phyloP scores from a whole-genome alignment of 2,113 vertebrate species.

The Peromyscus maniculatus region DNA sequence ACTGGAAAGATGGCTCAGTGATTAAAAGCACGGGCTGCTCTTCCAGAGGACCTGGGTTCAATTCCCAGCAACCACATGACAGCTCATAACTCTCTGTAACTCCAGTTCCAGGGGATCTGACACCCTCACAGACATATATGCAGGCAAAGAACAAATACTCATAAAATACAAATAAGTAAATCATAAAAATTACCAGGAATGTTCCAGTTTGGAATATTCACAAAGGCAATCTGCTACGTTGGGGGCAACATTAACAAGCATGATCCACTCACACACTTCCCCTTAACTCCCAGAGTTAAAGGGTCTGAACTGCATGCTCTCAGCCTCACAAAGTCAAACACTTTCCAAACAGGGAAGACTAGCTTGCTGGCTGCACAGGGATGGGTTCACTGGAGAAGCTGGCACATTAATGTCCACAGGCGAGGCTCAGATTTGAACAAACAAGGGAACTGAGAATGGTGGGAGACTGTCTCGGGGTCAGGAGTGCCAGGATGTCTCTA shows the following conservation, averaged over 20 bases:
- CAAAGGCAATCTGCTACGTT: slow-evolving; percentile 3
- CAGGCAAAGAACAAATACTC: background rate
- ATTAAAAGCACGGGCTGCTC: background rate
- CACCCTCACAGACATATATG: background rate
- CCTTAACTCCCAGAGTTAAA: slow-evolving; percentile 17
- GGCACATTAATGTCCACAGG: background rate
- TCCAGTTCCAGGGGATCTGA: background rate
- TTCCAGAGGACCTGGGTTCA: background rate
- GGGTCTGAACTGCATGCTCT: background rate
- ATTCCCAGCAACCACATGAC: background rate
- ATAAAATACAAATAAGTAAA: background rate
- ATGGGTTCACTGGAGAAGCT: background rate
- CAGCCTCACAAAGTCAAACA: background rate
- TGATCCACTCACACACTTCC: background rate
- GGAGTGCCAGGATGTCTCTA: background rate
- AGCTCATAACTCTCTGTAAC: background rate
- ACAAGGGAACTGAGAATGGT: background rate
- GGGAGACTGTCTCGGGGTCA: background rate
- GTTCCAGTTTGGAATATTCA: slow-evolving; percentile 21
- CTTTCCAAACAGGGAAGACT: background rate
- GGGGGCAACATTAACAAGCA: background rate
- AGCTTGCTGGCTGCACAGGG: background rate
- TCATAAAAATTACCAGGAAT: background rate
- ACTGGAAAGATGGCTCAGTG: background rate
- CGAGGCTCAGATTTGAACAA: background rate